phyloP scores from a whole-genome alignment of 2,113 vertebrate species.

The Semnornis frantzii region DNA sequence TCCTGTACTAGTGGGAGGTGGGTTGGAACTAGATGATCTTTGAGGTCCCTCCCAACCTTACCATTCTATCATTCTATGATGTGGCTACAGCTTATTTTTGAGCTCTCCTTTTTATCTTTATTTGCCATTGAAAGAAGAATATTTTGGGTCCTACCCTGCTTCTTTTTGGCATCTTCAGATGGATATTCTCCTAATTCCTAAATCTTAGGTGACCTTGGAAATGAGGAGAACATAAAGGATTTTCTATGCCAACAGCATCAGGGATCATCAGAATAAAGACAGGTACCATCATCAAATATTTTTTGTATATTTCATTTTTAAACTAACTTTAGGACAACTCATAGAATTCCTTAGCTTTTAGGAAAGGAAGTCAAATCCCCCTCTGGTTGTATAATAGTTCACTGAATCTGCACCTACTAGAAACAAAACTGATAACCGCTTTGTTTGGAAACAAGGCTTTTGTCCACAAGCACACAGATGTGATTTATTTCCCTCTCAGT shows the following conservation, averaged over 20 bases:
- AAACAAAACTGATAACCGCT: neutral
- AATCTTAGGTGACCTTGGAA: neutral
- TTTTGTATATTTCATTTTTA: neutral
- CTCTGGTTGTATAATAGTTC: neutral
- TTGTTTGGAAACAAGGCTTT: neutral
- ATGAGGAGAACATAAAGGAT: neutral
- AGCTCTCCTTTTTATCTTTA: neutral
- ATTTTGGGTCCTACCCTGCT: neutral
- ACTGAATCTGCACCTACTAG: neutral
- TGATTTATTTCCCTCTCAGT: neutral
- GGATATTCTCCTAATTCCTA: neutral
- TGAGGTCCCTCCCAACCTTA: no score
- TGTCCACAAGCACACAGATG: neutral
- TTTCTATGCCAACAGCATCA: neutral
- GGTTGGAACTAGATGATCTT: no score
- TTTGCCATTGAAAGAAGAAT: neutral
- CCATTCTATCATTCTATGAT: neutral
- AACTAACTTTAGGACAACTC: neutral
- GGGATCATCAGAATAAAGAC: constrained; percentile 2
- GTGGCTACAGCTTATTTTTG: neutral
- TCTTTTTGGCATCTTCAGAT: neutral
- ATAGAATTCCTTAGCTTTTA: neutral
- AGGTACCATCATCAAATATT: neutral
- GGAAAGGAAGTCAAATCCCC: neutral
- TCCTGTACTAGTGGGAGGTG: no score